Evolutionary conservation across 2,113 vertebrate genomes (phyloP).

Genomic region (Lepisosteus osseus): DNA sequence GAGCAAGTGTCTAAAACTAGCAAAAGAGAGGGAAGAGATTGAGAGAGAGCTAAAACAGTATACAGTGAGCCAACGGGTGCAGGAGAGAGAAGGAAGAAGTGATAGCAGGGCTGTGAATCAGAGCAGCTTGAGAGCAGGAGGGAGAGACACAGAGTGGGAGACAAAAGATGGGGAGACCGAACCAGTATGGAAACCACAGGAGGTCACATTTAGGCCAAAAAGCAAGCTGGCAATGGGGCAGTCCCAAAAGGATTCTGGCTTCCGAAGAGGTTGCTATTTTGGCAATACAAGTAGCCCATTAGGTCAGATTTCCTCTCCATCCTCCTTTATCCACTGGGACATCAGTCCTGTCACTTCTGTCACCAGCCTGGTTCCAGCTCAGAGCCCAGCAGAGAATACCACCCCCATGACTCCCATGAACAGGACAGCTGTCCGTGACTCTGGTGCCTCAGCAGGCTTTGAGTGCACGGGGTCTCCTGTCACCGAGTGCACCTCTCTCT

Average conservation of each 20-base stretch:
- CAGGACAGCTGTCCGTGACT: conserved; percentile 27
- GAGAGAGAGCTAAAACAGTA: conserved; percentile 56
- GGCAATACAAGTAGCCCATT: conserved; percentile 69
- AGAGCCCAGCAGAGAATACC: conserved; percentile 32
- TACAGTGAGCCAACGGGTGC: conserved; percentile 33
- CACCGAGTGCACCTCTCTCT: conserved; percentile 58
- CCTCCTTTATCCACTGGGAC: conserved; percentile 63
- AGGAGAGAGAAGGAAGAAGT: conserved; percentile 22
- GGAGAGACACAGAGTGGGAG: conserved; percentile 19
- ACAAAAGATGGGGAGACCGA: conserved; percentile 36
- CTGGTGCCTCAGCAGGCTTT: conserved; percentile 34
- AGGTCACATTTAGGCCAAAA: conserved; percentile 59
- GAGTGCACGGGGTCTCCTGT: conserved; percentile 43
- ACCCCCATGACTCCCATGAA: conserved; percentile 27
- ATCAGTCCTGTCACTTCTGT: conserved; percentile 64
- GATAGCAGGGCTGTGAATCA: neutral
- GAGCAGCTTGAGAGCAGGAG: neutral
- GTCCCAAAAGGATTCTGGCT: conserved; percentile 52
- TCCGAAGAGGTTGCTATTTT: conserved; percentile 68
- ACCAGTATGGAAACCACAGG: conserved; percentile 64
- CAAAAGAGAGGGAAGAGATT: conserved; percentile 60
- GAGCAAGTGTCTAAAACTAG: conserved; percentile 53
- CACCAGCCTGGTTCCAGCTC: conserved; percentile 53
- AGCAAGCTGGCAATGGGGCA: conserved; percentile 43
- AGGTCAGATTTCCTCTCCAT: conserved; percentile 43